Evolutionary conservation across 2,797 vertebrate genomes (phyloP), one percentile per base, ranked within the genome.

Genomic region (Anguilla anguilla): DNA sequence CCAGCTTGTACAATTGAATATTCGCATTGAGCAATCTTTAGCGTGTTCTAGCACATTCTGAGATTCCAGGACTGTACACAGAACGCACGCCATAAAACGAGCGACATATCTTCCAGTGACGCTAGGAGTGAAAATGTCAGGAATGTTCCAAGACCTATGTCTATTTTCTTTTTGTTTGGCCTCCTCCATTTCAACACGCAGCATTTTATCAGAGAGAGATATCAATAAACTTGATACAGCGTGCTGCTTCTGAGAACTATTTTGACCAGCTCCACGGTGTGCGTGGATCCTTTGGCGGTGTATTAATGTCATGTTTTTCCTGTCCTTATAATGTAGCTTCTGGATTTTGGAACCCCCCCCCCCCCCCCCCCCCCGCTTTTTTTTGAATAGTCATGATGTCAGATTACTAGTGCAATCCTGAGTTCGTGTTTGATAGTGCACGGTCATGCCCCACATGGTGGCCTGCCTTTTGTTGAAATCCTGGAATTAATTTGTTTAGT

Each of bases 31-130:
- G 72, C 28, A 35, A 74, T 39, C 31, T 39, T 74, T 74, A 35
- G 72, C 72, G 35, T 74, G 72, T 74, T 74, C 72, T 39, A 74
- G 72, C 72, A 74, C 72, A 74, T 74, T 74, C 72, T 22, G 13
- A 39, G 35, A 74, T 74, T 74, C 72, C 31, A 74, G 10, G 19
- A 39, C 28, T 74, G 72, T 74, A 74, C 10, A 11, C 72, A 39
- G 10, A 74, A 35, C 64, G 72, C 72, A 74, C 13, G 17, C 7
- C 72, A 74, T 35, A 4, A 35, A 74, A 35, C 28, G 31, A n/a
- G 22, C 72, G n/a, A 39, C 72, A 13, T 31, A 31, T 74, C 39
- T 74, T 74, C 39, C 72, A 39, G 35, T 74, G 72, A 74, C 28
- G 72, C 72, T 39, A 74, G 2, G 72, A 74, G 35, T 13, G 28